phyloP scores from a whole-genome alignment of 1,140 invertebrate genomes.

The Halesus radiatus region DNA sequence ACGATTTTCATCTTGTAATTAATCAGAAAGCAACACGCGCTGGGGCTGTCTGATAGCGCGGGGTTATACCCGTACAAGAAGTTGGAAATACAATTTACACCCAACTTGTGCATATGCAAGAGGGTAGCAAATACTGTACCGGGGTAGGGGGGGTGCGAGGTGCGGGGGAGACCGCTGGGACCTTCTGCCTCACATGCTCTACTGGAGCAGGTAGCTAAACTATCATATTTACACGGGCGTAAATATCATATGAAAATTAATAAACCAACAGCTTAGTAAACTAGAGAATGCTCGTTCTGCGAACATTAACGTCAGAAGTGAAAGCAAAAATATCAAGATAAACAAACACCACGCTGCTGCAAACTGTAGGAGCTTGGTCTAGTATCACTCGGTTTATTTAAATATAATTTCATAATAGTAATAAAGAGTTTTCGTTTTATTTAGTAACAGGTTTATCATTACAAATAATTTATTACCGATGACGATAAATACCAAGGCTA shows the following conservation, averaged over 20 bases:
- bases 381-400: too few relatives aligned
- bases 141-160: background rate
- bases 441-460: too few relatives aligned
- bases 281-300: background rate
- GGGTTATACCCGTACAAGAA: constrained; percentile 34
- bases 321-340: background rate
- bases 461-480: too few relatives aligned
- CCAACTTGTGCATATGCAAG: constrained; percentile 46
- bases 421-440: too few relatives aligned
- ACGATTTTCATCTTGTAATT: constrained; percentile 44
- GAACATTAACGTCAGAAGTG: constrained; percentile 4
- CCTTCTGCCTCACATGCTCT: background rate
- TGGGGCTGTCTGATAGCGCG: constrained; percentile 16
- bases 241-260: constrained; percentile 39
- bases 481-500: too few relatives aligned
- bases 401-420: too few relatives aligned
- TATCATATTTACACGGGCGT: constrained; percentile 36
- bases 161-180: constrained; percentile 23
- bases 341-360: too few relatives aligned
- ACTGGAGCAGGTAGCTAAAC: constrained; percentile 16
- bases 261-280: constrained; percentile 25
- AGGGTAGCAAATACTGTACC: constrained; percentile 11
- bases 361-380: too few relatives aligned
- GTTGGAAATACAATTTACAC: constrained; percentile 47
- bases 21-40: constrained; percentile 39